phyloP scores from a whole-genome alignment of 1,140 invertebrate species.

The Heliothis subflexa region DNA sequence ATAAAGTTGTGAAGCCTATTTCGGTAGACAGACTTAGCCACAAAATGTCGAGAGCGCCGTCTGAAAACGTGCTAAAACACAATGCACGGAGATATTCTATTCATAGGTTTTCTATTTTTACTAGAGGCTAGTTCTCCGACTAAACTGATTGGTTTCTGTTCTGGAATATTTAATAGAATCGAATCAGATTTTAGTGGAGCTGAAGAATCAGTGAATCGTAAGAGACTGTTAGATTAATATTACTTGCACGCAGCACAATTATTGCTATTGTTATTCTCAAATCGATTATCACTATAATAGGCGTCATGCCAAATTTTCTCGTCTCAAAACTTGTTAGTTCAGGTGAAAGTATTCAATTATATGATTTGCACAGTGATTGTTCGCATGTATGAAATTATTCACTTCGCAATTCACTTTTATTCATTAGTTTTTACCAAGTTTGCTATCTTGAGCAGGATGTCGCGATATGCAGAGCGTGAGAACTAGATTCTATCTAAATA shows the following conservation, averaged over 20 bases:
- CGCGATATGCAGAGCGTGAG: constrained; percentile 47
- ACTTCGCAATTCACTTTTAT: constrained; percentile 19
- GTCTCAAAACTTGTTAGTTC: constrained; percentile 5
- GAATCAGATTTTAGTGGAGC: neutral
- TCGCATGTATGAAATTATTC: constrained; percentile 10
- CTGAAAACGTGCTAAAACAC: constrained; percentile 48
- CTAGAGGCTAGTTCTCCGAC: neutral
- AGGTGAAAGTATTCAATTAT: constrained; percentile 23
- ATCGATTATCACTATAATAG: constrained; percentile 12
- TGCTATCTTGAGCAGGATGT: constrained; percentile 41
- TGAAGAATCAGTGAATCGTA: neutral
- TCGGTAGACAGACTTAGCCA: constrained; percentile 24
- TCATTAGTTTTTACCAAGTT: constrained; percentile 42
- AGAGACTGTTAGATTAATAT: neutral
- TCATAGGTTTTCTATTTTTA: constrained; percentile 45
- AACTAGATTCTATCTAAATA: constrained; percentile 48
- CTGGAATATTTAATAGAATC: neutral
- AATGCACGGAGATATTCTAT: constrained; percentile 44
- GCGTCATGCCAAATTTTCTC: neutral
- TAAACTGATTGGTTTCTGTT: neutral
- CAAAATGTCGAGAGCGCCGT: constrained; percentile 24
- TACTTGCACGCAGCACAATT: neutral
- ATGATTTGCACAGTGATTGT: constrained; percentile 16
- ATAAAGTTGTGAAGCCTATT: constrained; percentile 21
- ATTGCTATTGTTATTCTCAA: neutral